Evolutionary conservation across 2,113 vertebrate species (phyloP).

Genomic region (chimpanzee (Pan troglodytes)): DNA sequence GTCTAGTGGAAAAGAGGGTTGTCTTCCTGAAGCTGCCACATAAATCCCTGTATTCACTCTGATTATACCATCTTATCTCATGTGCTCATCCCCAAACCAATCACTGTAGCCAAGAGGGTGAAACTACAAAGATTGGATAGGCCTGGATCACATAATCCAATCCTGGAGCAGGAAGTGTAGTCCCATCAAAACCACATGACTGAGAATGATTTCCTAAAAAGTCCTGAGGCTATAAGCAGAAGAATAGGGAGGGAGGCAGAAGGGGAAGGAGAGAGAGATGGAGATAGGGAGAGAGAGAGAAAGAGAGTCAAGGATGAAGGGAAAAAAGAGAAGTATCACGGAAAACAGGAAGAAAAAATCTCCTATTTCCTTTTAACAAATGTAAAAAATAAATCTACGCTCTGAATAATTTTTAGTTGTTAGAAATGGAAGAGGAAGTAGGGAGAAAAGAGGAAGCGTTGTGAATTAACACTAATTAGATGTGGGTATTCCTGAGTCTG

Average conservation of each 20-base stretch:
- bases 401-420: background rate
- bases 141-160: background rate
- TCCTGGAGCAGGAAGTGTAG: background rate
- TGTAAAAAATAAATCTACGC: background rate
- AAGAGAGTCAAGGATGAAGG: background rate
- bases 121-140: background rate
- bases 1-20: background rate
- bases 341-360: background rate
- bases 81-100: background rate
- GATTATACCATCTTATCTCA: background rate
- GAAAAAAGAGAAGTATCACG: background rate
- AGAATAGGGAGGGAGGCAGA: background rate
- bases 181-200: background rate
- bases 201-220: background rate
- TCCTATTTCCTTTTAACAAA: background rate
- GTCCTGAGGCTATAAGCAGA: background rate
- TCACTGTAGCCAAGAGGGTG: background rate
- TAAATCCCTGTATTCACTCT: background rate
- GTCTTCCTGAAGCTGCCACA: background rate
- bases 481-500: background rate
- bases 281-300: background rate
- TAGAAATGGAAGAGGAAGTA: background rate
- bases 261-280: background rate
- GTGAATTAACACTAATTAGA: background rate
- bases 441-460: background rate